Conservation (phyloP, 2,888 invertebrate genomes). For the Xylota segnis region DNA sequence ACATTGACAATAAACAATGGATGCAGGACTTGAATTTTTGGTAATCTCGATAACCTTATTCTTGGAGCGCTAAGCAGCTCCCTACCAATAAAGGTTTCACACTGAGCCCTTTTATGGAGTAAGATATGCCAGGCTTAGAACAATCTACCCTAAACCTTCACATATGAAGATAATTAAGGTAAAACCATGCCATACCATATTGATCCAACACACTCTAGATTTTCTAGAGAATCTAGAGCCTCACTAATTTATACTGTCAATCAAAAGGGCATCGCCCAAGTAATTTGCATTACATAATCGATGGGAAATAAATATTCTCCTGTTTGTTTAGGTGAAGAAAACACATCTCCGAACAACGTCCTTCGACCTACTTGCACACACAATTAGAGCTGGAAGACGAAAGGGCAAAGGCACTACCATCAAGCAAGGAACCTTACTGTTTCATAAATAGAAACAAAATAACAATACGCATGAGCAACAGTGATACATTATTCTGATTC, state of each 20-base stretch:
- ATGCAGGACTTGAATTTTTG: too few species aligned
- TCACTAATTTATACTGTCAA: constrained; percentile 78
- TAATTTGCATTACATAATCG: constrained; percentile 80
- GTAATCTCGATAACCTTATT: too few species aligned
- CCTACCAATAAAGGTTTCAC: too few species aligned
- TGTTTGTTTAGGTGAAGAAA: constrained; percentile 37
- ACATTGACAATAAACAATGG: too few species aligned
- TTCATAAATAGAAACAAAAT: constrained; percentile 19
- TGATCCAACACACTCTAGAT: not conserved
- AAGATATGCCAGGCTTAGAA: too few species aligned
- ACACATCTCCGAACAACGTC: constrained; percentile 2
- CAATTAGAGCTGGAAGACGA: constrained; percentile 20
- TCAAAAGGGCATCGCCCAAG: constrained; percentile 78
- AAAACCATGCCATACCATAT: not conserved
- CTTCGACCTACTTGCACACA: constrained; percentile 34
- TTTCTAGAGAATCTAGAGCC: not conserved
- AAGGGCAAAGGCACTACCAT: constrained; percentile 14
- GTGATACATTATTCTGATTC: constrained; percentile 20
- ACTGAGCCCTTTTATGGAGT: too few species aligned
- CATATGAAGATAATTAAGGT: not conserved
- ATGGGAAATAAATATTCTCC: constrained; percentile 78
- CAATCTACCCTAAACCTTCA: not conserved
- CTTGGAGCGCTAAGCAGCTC: too few species aligned
- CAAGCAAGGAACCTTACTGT: constrained; percentile 29
- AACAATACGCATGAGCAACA: constrained; percentile 39